Evolutionary conservation across 2,113 vertebrate genomes (phyloP).

Genomic region (Corythornis madagascariensis): DNA sequence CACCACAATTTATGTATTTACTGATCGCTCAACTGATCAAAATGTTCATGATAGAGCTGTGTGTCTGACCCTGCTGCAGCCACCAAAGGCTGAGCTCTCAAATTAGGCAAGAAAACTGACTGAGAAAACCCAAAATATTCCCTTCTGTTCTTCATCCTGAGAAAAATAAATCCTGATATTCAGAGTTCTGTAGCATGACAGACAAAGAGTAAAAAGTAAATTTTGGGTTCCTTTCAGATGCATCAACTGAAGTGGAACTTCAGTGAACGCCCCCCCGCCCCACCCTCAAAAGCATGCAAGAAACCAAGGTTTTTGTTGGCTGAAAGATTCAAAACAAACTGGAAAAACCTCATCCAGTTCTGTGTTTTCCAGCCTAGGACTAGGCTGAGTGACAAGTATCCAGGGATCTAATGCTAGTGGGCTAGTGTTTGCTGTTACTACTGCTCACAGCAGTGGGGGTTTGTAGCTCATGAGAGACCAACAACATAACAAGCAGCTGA

Average conservation of each 20-base stretch:
- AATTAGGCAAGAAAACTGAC: not conserved
- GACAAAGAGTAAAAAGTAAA: not conserved
- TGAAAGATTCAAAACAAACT: not conserved
- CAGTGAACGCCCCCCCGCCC: no score
- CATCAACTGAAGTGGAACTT: not conserved
- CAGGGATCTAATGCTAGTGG: not conserved
- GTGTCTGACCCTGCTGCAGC: fast-evolving
- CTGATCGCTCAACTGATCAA: not conserved
- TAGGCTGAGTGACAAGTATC: not conserved
- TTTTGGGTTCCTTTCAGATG: not conserved
- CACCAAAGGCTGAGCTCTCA: not conserved
- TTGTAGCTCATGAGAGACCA: constrained; percentile 17
- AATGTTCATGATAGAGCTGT: not conserved
- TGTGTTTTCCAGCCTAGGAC: not conserved
- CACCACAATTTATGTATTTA: not conserved
- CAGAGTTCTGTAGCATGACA: not conserved
- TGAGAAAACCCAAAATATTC: not conserved
- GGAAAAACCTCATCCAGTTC: not conserved
- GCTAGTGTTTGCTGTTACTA: constrained; percentile 27
- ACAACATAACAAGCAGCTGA: constrained; percentile 46
- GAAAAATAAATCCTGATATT: not conserved
- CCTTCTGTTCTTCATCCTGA: not conserved
- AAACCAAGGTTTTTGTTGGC: not conserved
- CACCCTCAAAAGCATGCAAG: not conserved
- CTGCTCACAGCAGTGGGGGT: constrained; percentile 19